These are phyloP conservation scores for Rhopalosiphum padi DNA, from an alignment of 1,140 invertebrate species.

Conservation along the genomic window DNA sequence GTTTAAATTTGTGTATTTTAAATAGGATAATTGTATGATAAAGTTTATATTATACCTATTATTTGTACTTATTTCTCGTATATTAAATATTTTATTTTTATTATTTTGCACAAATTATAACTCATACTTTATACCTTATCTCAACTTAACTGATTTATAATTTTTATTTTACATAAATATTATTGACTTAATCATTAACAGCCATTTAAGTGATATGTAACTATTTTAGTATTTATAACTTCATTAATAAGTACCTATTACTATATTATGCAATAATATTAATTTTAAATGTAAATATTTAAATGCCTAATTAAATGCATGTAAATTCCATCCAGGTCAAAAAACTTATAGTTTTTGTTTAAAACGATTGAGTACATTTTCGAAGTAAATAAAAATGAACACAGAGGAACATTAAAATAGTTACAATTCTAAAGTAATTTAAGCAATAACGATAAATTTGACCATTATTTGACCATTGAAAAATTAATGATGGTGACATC, in stretches of 20 bases:
- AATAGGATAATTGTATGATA: background rate
- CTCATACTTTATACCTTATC: background rate
- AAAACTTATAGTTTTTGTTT: background rate
- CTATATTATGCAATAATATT: background rate
- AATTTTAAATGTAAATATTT: background rate
- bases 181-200: background rate
- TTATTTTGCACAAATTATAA: background rate
- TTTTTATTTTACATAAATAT: background rate
- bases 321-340: background rate
- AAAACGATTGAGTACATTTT: background rate
- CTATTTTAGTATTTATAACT: background rate
- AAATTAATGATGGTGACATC: background rate
- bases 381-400: background rate
- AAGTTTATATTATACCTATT: background rate
- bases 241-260: background rate
- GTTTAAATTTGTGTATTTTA: background rate
- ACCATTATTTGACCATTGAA: too few relatives aligned
- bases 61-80: background rate
- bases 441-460: background rate
- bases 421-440: background rate
- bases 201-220: background rate
- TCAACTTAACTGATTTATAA: background rate
- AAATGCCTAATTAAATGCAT: background rate
- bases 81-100: background rate
- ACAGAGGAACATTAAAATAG: background rate